phyloP scores from a whole-genome alignment of 2,113 vertebrate genomes.

The Gorsachius goisagi region DNA sequence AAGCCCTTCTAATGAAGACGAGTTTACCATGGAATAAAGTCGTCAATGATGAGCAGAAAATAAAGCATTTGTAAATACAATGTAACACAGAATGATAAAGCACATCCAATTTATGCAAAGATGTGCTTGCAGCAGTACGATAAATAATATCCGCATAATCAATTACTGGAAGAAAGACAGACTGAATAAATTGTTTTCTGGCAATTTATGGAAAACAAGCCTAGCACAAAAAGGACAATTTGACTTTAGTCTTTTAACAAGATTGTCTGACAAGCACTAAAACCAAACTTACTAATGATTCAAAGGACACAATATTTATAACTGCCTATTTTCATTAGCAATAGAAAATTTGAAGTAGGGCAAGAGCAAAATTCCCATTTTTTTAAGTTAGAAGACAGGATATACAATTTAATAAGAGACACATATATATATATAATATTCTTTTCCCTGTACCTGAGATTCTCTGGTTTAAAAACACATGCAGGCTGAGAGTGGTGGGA shows the following conservation, averaged over 20 bases:
- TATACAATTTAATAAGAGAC: not conserved
- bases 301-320: conserved; percentile 41
- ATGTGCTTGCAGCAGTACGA: conserved; percentile 60
- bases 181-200: conserved; percentile 65
- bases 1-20: conserved; percentile 66
- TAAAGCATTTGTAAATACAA: conserved; percentile 68
- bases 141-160: conserved; percentile 73
- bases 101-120: conserved; percentile 68
- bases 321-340: conserved; percentile 2
- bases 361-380: not conserved
- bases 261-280: conserved; percentile 51
- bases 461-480: not conserved
- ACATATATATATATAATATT: not conserved
- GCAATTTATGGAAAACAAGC: conserved; percentile 63
- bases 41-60: conserved; percentile 64
- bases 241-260: conserved; percentile 53
- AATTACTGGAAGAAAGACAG: conserved; percentile 68
- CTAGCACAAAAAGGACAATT: conserved; percentile 47
- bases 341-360: not conserved
- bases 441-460: not conserved
- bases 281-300: conserved; percentile 48
- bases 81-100: conserved; percentile 66
- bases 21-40: conserved; percentile 70
- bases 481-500: not conserved
- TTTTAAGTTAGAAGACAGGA: not conserved